Evolutionary conservation across 2,113 vertebrate species (phyloP), one percentile per base, ranked within the genome.

Genomic region (Miniopterus natalensis): DNA sequence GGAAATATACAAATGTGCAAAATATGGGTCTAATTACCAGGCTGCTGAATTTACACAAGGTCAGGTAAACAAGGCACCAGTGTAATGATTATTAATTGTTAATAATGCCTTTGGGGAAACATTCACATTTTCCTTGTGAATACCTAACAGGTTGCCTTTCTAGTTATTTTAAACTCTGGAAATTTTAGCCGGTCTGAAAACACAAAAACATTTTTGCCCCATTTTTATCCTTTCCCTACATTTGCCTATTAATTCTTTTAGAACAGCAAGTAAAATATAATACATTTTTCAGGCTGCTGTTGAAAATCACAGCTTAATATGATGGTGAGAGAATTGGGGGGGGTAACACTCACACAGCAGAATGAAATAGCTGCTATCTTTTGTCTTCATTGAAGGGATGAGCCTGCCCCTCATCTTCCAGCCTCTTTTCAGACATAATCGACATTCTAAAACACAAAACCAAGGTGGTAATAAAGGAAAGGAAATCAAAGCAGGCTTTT

Each of bases 71-170:
- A 99, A 99, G 98, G 97, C 98, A 98, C 98, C 97, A 98, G 96
- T 99, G 98, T 99, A 99, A 99, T 99, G 98, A 98, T 99, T 99
- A 99, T 99, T 99, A 99, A 99, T 99, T 99, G 98, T 99, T 99
- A 99, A 99, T 99, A 99, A 99, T 98, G 98, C 98, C 98, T 99
- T 98, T 98, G 98, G 97, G 97, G 97, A 98, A 98, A 98, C 95
- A 98, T 98, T 97, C 97, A 97, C 94, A 92, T 97, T 98, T 98
- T 96, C 98, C 94, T 98, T 98, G 97, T 98, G 97, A 98, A 98
- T 98, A 98, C 98, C 97, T 98, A 98, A 96, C 92, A 42, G 78
- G 98, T 98, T 98, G 98, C 92, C 94, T 92, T 97, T 98, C 98
- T 97, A 95, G 84, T 98, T 96, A 84, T 71, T 95, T 97, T 95